Percentiles rank a stretch among this genome's conserved stretches.
Conservation (phyloP, 2,888 invertebrate species). For the Cosmia trapezina region DNA sequence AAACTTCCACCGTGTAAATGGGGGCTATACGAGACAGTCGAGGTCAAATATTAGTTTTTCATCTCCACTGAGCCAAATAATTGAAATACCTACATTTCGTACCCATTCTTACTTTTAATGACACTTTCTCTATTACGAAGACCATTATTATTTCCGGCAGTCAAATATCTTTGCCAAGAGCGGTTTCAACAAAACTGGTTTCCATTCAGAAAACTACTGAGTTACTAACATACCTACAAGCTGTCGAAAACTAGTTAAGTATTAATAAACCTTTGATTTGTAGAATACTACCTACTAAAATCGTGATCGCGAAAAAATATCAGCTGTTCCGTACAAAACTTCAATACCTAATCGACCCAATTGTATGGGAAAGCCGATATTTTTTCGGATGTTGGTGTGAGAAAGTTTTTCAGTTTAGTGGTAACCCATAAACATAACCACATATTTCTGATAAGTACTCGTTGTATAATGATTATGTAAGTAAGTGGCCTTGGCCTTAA, state of each 20-base stretch:
- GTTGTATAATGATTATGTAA: background rate
- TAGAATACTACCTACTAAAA: background rate
- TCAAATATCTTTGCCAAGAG: constrained; percentile 29
- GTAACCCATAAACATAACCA: background rate
- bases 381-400: background rate
- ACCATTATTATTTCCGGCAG: constrained; percentile 40
- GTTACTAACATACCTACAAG: background rate
- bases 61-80: constrained; percentile 28
- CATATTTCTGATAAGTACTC: background rate
- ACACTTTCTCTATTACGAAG: constrained; percentile 39
- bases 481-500: constrained; percentile 31
- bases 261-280: constrained; percentile 16
- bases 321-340: no score
- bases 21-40: no score
- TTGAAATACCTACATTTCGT: constrained; percentile 24
- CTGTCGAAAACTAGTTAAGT: constrained; percentile 13
- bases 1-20: no score
- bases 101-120: constrained; percentile 11
- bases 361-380: background rate
- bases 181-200: constrained; percentile 29
- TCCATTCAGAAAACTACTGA: constrained; percentile 28
- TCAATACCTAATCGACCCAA: no score
- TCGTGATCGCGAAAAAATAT: no score
- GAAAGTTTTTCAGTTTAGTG: background rate
- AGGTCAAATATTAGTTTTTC: constrained; percentile 3